Percentiles rank a stretch among this genome's conserved stretches.
Evolutionary conservation across 2,888 invertebrate genomes (phyloP).

Genomic region (Mylabris sibirica): DNA sequence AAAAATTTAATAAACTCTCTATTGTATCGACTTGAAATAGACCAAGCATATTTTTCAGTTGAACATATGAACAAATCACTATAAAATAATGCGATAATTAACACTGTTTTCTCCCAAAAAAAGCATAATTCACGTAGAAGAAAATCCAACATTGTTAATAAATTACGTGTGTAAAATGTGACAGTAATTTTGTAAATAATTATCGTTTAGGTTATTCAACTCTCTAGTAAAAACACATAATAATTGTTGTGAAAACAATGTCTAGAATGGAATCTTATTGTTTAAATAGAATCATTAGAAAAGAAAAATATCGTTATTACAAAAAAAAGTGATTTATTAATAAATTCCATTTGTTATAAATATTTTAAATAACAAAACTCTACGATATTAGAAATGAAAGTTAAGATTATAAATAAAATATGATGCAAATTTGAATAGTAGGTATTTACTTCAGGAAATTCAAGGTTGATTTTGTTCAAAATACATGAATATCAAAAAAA

Average conservation of each 20-base stretch:
- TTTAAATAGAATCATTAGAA: background rate
- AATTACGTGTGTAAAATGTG: background rate
- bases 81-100: background rate
- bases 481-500: too few species aligned
- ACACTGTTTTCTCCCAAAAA: background rate
- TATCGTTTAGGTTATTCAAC: conserved; percentile 6
- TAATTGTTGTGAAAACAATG: conserved; percentile 8
- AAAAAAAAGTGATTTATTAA: background rate
- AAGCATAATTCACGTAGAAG: background rate
- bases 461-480: too few species aligned
- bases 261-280: conserved; percentile 7
- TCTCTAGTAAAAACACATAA: conserved; percentile 5
- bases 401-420: too few species aligned
- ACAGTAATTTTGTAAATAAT: conserved; percentile 4
- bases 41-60: too few species aligned
- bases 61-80: background rate
- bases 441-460: too few species aligned
- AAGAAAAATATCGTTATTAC: background rate
- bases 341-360: background rate
- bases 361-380: too few species aligned
- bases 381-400: background rate
- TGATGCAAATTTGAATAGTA: too few species aligned
- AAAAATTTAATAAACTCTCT: too few species aligned
- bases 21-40: too few species aligned
- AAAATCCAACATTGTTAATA: background rate